Percentiles rank a stretch among this genome's conserved stretches.
Conservation (phyloP, 1,140 invertebrate species). For the Teleopsis dalmanni region DNA sequence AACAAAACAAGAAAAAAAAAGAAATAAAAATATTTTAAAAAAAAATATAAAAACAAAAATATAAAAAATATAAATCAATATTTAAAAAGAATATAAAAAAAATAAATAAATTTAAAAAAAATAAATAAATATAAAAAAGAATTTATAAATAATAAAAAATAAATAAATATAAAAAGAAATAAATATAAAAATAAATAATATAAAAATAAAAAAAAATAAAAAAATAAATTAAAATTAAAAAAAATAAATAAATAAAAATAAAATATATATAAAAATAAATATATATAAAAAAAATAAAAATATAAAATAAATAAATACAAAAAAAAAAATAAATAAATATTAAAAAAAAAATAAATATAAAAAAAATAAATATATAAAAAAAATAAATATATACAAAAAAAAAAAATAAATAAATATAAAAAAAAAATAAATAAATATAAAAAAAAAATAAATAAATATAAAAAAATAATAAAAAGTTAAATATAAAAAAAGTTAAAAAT, state of each 20-base stretch:
- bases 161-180: background rate
- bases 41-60: background rate
- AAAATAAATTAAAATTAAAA: background rate
- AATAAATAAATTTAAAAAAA: background rate
- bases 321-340: background rate
- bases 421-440: background rate
- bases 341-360: background rate
- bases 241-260: too few species aligned
- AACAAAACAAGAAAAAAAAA: background rate
- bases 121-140: background rate
- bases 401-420: background rate
- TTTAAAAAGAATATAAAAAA: background rate
- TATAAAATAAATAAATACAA: background rate
- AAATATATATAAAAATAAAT: background rate
- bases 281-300: background rate
- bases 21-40: background rate
- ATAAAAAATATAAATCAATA: background rate
- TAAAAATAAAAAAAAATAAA: background rate
- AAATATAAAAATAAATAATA: background rate
- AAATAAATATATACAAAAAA: background rate
- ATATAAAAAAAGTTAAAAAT: background rate
- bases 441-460: background rate
- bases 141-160: background rate
- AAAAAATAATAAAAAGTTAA: background rate
- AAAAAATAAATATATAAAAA: background rate